These are phyloP conservation scores for Serripes groenlandicus DNA, from an alignment of 2,888 invertebrate genomes.

Conservation along the genomic window DNA sequence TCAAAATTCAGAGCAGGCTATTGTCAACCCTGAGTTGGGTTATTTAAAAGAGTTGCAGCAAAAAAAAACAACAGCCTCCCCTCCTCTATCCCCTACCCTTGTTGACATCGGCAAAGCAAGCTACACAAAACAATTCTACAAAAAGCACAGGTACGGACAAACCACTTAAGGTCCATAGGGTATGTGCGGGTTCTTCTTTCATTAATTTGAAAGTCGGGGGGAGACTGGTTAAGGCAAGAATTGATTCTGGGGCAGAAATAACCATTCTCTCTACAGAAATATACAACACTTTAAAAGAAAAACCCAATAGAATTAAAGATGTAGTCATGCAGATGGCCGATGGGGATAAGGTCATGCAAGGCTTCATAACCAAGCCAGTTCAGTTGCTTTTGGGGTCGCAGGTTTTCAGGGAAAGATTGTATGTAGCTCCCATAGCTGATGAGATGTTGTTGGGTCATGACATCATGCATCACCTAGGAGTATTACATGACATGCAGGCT, in stretches of 20 bases:
- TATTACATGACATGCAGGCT: constrained; percentile 13
- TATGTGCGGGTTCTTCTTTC: constrained; percentile 28
- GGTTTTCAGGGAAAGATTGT: constrained; percentile 7
- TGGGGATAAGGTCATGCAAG: constrained; percentile 17
- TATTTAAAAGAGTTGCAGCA: too few relatives aligned
- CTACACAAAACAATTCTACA: too few relatives aligned
- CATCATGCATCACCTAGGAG: constrained; percentile 14
- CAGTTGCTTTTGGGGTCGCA: not conserved
- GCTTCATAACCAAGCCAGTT: constrained; percentile 32
- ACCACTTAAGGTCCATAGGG: not conserved
- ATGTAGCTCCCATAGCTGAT: constrained; percentile 18
- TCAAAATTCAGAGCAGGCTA: too few relatives aligned
- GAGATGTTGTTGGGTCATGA: constrained; percentile 23
- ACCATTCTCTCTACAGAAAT: constrained; percentile 23
- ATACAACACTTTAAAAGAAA: constrained; percentile 24
- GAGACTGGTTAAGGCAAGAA: constrained; percentile 18
- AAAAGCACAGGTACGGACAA: too few relatives aligned
- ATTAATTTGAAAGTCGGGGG: constrained; percentile 6
- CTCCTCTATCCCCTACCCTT: too few relatives aligned
- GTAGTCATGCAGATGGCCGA: constrained; percentile 39
- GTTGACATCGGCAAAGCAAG: too few relatives aligned
- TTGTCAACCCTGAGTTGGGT: too few relatives aligned
- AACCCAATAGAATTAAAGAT: constrained; percentile 21
- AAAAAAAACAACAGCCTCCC: too few relatives aligned
- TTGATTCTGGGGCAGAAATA: constrained; percentile 28